Evolutionary conservation across 2,888 invertebrate genomes (phyloP).

Genomic region (Andrena bicolor): DNA sequence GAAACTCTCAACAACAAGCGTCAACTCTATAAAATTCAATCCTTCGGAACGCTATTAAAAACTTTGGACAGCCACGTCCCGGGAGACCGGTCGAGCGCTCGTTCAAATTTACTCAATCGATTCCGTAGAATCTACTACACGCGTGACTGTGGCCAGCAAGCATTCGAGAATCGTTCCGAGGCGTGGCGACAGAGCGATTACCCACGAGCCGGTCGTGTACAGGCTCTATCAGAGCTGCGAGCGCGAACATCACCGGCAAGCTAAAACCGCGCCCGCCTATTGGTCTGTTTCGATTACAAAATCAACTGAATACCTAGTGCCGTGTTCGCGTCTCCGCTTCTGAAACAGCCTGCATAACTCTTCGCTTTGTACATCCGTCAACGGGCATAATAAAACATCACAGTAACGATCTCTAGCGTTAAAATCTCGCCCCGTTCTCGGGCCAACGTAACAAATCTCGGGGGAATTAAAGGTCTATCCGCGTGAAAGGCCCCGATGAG

Average conservation of each 20-base stretch:
- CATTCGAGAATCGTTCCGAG: neutral
- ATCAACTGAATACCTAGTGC: neutral
- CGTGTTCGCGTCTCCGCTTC: neutral
- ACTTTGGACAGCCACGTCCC: constrained; percentile 2
- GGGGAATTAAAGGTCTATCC: constrained; percentile 30
- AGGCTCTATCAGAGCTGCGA: neutral
- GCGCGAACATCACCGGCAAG: neutral
- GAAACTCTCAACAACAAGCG: constrained; percentile 44
- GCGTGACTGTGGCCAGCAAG: neutral
- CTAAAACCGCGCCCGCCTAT: no score
- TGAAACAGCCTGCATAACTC: neutral
- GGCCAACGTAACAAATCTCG: constrained; percentile 24
- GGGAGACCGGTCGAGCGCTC: constrained; percentile 3
- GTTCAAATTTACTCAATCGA: constrained; percentile 3
- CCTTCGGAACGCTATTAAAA: constrained; percentile 25
- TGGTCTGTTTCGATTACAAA: no score
- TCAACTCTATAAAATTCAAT: constrained; percentile 38
- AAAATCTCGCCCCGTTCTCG: neutral
- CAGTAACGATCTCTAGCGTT: constrained; percentile 37
- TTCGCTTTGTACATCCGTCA: constrained; percentile 27
- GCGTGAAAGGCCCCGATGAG: constrained; percentile 38
- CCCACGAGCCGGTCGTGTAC: neutral
- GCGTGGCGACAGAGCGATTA: neutral
- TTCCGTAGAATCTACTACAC: neutral
- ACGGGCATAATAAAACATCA: constrained; percentile 36